Evolutionary conservation across 1,140 invertebrate species (phyloP), one percentile per base, ranked within the genome.

Genomic region (Charaxes varanes): DNA sequence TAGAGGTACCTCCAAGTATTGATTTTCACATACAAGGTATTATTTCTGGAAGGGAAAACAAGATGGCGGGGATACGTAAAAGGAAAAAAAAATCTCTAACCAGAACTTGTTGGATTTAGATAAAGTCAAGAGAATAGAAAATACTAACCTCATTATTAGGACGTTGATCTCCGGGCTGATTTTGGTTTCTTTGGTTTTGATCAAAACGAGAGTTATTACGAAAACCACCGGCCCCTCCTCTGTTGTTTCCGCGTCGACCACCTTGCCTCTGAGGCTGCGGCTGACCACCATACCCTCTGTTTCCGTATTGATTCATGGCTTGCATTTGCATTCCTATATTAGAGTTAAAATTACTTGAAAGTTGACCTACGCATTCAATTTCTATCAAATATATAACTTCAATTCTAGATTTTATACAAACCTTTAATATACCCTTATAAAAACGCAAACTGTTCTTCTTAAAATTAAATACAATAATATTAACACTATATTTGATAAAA

Each of bases 271-370:
- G 78, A 1, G 78, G 78, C 30, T 83, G 78, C 1, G 78, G 78
- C 26, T 67, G 73, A 7, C 79, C 79, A n/a, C 76, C 79, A 56
- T 69, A 80, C 14, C 76, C 79, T 54, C 79, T 59, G 41, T 78
- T 68, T 23, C 66, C 71, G 37, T 63, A 83, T 47, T 76, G 64
- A 72, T 82, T 77, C 74, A 82, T 79, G 8, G 55, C 69, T 48
- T 82, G 73, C 67, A 74, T 74, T 67, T 82, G 69, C 69, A 78
- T 78, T 48, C 63, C n/a, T n/a, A n/a, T n/a, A n/a, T n/a, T 64
- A 32, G 28, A 64, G 30, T 40, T 40, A 34, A 7, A 28, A 2
- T 26, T 22, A 23, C 10, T 12, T 1, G 1, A 11, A 30, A 4
- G 2, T 10, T 17, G n/a, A 18, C n/a, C n/a, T n/a, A n/a, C n/a